phyloP scores from a whole-genome alignment of 2,797 vertebrate genomes.

The Odontamblyopus rebecca region DNA sequence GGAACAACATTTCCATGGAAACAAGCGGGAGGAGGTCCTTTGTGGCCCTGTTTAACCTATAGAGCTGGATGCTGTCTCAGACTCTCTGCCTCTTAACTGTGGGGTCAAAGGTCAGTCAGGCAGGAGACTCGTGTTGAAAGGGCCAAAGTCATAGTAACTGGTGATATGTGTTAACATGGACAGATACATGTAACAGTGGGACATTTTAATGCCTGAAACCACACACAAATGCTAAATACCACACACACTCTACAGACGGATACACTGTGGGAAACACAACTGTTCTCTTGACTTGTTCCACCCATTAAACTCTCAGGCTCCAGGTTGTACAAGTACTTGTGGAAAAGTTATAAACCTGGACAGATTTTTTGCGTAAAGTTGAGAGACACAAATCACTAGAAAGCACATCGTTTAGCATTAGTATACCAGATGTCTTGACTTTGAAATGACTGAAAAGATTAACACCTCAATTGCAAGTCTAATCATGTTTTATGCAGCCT shows the following conservation, averaged over 20 bases:
- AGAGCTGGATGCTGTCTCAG: background rate
- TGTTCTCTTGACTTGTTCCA: background rate
- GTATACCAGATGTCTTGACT: background rate
- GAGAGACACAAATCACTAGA: background rate
- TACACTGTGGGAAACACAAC: background rate
- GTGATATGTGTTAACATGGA: constrained; percentile 29
- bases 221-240: constrained; percentile 67
- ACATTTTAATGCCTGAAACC: constrained; percentile 42
- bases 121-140: background rate
- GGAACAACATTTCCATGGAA: no score
- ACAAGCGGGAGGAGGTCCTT: no score
- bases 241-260: constrained; percentile 53
- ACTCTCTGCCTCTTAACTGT: constrained; percentile 3
- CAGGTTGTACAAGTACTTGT: background rate
- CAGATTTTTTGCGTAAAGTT: background rate
- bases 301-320: background rate
- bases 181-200: constrained; percentile 25
- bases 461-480: background rate
- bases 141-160: background rate
- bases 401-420: background rate
- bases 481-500: background rate
- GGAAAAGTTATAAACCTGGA: no score
- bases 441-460: background rate
- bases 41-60: background rate
- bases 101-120: constrained; percentile 8